A percentile compares a stretch with the other conserved stretches of the same genome.
Evolutionary conservation across 2,888 invertebrate genomes (phyloP).

Genomic region (Oligia fasciuncula): DNA sequence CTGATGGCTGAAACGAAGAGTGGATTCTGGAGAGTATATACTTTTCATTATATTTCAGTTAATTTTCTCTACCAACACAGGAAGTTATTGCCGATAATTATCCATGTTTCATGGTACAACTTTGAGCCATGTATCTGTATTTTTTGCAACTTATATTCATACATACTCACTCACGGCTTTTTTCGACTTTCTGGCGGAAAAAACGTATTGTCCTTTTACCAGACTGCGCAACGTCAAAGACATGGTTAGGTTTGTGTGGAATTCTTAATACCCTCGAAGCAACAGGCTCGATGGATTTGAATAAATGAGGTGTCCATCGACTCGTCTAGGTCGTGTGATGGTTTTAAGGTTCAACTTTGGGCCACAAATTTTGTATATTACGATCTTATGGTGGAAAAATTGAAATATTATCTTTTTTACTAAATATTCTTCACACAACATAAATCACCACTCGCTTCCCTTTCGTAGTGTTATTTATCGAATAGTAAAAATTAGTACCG

Average conservation of each 20-base stretch:
- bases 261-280: neutral
- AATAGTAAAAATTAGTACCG: slow-evolving; percentile 18
- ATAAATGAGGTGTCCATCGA: neutral
- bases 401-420: neutral
- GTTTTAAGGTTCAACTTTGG: neutral
- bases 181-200: neutral
- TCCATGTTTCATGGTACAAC: neutral
- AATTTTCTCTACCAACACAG: neutral
- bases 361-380: neutral
- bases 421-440: slow-evolving; percentile 1
- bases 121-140: neutral
- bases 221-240: no score
- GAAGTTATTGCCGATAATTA: neutral
- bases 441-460: neutral
- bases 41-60: neutral
- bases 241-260: neutral
- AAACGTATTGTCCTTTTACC: neutral
- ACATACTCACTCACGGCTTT: no score
- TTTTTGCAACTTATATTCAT: neutral
- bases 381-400: neutral
- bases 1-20: neutral
- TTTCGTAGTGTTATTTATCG: neutral
- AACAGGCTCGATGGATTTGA: neutral
- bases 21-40: neutral
- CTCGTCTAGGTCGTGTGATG: neutral